Evolutionary conservation across 2,888 invertebrate species (phyloP), one percentile per base, ranked within the genome.

Genomic region (Nomada lathburiana): DNA sequence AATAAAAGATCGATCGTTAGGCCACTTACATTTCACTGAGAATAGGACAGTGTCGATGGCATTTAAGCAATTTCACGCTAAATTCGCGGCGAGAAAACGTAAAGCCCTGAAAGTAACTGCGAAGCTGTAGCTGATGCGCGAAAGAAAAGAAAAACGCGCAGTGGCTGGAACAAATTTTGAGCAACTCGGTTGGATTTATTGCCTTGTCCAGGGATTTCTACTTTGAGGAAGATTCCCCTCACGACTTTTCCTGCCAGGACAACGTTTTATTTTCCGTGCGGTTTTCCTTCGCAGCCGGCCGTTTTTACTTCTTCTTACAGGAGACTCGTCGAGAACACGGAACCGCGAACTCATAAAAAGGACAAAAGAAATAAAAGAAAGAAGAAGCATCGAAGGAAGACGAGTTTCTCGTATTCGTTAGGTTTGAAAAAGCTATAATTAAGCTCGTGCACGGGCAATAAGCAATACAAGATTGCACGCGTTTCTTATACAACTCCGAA

Each of bases 191-290:
- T 47, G 73, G 75, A 87, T 87, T 86, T 87, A 87, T 83, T 60
- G 72, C 50, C 65, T 60, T 76, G 80, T 74, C 79, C 74, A 74
- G 83, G 80, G 76, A 87, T 85, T 87, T 82, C 88, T 63, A 67
- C 69, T 71, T 63, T 53, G 60, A 68, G 81, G 74, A 75, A 69
- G 82, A 81, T 85, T 76, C 75, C 75, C 80, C 78, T 79, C 63
- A 70, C 73, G 60, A 81, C 79, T 88, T 84, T 84, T 79, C 73
- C 88, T 65, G 69, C 78, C 73, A 67, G 72, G 76, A 82, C 82
- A 73, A 76, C 78, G 81, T 85, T 87, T 87, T 87, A 87, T 82
- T 87, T 84, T 64, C 76, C 50, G 67, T 73, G 63, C 59, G 78
- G 65, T 78, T 83, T 82, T 75, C 79, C 71, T 73, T 76, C 36